Evolutionary conservation across 2,797 vertebrate species (phyloP), one percentile per base, ranked within the genome.

Genomic region (Gobionotothen gibberifrons): DNA sequence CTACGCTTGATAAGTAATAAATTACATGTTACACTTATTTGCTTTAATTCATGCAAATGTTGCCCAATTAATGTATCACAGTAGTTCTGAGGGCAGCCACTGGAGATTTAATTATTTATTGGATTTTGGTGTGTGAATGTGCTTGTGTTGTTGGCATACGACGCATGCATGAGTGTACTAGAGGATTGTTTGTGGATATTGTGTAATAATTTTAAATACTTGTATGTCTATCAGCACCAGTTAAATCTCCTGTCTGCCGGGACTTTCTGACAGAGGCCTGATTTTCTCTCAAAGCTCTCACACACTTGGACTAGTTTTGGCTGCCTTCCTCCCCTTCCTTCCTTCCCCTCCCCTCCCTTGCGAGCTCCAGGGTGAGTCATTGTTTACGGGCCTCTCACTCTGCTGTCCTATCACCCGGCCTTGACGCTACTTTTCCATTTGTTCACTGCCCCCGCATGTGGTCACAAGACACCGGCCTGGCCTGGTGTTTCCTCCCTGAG

Each of bases 41-140:
- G 97, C 97, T 97, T 98, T 98, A 98, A 99, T 99, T 99, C 98
- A 99, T 98, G 98, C 96, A 97, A 98, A 99, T 99, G 99, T 97
- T 95, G 95, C 96, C 97, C 97, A 99, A 99, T 99, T 99, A 99
- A 98, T 98, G 97, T 96, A 97, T 97, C 97, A 96, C 95, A 96
- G 97, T 95, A 97, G 96, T 98, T 97, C 94, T 96, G 95, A 96
- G 96, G 94, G 95, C 95, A 96, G 96, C 96, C 97, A 97, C 97
- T 95, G 94, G 97, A 98, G 97, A 97, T 96, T 97, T 96, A 96
- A 99, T 99, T 99, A 98, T 99, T 98, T 98, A 97, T 96, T 95
- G 94, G 92, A 94, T 95, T 95, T 95, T 92, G 87, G 95, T 92
- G 92, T 94, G 92, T 95, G 51, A 7, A 9, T 36, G 32, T 36